Evolutionary conservation across 2,113 vertebrate genomes (phyloP), one percentile per base, ranked within the genome.

Genomic region (Indicator indicator): DNA sequence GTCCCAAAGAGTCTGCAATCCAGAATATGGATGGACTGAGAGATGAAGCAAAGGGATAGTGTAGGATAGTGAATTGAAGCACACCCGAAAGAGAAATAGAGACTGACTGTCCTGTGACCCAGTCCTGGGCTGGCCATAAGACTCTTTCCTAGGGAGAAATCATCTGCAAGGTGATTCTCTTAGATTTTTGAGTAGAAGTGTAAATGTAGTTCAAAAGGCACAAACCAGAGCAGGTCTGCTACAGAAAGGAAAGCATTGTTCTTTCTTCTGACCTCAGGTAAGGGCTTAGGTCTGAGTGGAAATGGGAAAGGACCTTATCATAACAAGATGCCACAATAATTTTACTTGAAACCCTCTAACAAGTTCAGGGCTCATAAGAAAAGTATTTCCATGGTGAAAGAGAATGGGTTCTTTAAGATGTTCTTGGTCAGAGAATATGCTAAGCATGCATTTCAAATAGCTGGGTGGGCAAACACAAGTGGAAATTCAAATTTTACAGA

Each of bases 391-490:
- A 96, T 81, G 93, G 95, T 95, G 93, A 96, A 95, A 97, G 90
- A 97, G 90, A 97, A 96, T 50, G 93, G 96, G 95, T 96, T 96
- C 94, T 97, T 96, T 97, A 97, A 97, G 97, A 97, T 96, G 94
- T 96, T 96, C 86, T 96, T 88, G 86, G 95, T 93, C 95, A 90
- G 52, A 70, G 91, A 93, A 95, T 93, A 94, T 81, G 72, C 93
- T 92, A 95, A 97, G 93, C 89, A 92, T 93, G 94, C 88, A 91
- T 92, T 93, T 92, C 92, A 86, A 93, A 83, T 83, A 87, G 82
- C 94, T 96, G 97, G 83, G 95, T 89, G 96, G 96, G 92, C 91
- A 97, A 96, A 96, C 38, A 30, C 68, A 90, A 96, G 82, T 94
- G 94, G 90, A 95, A 96, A 89, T 87, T 96, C 94, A 95, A 96